Percentiles rank a stretch among this genome's conserved stretches.
These are phyloP conservation scores for Drosophila helvetica DNA, from an alignment of 2,888 invertebrate genomes.

Conservation along the genomic window DNA sequence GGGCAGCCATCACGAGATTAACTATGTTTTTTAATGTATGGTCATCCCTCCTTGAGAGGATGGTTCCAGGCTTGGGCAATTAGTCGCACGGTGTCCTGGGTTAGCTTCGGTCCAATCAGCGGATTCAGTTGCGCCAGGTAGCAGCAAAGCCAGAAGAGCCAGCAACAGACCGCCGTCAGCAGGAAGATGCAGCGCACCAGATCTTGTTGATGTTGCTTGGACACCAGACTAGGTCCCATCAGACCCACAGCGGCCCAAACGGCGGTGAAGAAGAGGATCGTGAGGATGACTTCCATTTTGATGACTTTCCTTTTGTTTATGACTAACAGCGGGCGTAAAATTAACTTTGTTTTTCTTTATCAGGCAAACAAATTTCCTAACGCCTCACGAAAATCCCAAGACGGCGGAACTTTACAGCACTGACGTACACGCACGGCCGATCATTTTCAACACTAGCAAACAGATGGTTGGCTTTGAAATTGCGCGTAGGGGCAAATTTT, in stretches of 20 bases:
- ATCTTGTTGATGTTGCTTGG: conserved; percentile 96
- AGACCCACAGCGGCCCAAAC: conserved; percentile 95
- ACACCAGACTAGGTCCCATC: conserved; percentile 93
- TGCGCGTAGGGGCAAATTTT: neutral
- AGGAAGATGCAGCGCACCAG: conserved; percentile 94
- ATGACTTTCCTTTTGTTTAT: conserved; percentile 13
- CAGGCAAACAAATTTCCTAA: conserved; percentile 12
- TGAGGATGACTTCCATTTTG: conserved; percentile 87
- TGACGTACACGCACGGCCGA: neutral
- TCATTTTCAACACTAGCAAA: conserved; percentile 12
- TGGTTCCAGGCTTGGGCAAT: conserved; percentile 91
- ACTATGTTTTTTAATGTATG: neutral
- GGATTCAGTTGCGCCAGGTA: conserved; percentile 98
- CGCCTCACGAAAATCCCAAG: conserved; percentile 15
- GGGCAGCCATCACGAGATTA: conserved; percentile 8
- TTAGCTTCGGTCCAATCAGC: conserved; percentile 92
- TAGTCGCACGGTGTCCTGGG: conserved; percentile 88
- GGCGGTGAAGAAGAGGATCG: conserved; percentile 91
- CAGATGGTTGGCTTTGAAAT: conserved; percentile 7
- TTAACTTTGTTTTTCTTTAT: conserved; percentile 26
- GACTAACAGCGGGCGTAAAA: conserved; percentile 15
- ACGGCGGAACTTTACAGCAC: conserved; percentile 9
- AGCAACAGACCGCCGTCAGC: conserved; percentile 93
- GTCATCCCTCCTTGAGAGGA: conserved; percentile 50
- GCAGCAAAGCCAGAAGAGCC: conserved; percentile 96